phyloP scores from a whole-genome alignment of 1,140 invertebrate species.

The Zaprionus camerounensis region DNA sequence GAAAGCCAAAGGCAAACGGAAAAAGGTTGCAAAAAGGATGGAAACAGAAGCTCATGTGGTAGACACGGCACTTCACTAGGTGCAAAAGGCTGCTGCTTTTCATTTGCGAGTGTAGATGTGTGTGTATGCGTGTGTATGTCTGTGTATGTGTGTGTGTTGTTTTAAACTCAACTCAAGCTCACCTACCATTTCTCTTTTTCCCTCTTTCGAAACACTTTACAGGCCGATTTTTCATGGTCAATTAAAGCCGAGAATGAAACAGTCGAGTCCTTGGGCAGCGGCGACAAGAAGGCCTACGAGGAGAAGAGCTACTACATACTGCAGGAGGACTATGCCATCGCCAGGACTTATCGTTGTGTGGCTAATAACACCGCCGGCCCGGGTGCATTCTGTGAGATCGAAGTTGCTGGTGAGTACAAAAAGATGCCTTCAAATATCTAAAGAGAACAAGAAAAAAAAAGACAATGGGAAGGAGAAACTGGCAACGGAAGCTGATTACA shows the following conservation, averaged over 20 bases:
- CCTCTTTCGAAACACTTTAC: constrained; percentile 39
- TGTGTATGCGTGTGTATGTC: neutral
- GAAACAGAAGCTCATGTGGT: neutral
- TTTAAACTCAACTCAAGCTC: neutral
- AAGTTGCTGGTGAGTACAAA: constrained; percentile 89
- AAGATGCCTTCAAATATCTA: neutral
- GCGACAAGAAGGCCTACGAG: constrained; percentile 47
- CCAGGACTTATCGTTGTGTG: constrained; percentile 92
- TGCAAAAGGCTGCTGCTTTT: neutral
- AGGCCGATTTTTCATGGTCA: constrained; percentile 92
- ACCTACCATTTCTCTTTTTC: neutral
- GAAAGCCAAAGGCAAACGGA: constrained; percentile 19
- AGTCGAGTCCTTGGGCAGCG: constrained; percentile 85
- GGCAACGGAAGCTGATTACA: constrained; percentile 59
- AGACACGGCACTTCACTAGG: neutral
- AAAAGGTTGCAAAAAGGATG: neutral
- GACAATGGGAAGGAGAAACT: neutral
- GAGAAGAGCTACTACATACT: constrained; percentile 73
- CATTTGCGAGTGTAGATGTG: neutral
- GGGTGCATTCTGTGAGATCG: constrained; percentile 89
- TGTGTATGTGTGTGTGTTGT: neutral
- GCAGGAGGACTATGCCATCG: constrained; percentile 73
- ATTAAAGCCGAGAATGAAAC: constrained; percentile 93
- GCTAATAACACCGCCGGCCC: constrained; percentile 93
- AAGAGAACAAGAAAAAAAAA: constrained; percentile 7